These are phyloP conservation scores for Bilobella aurantiaca DNA, from an alignment of 1,140 invertebrate species.

Conservation along the genomic window DNA sequence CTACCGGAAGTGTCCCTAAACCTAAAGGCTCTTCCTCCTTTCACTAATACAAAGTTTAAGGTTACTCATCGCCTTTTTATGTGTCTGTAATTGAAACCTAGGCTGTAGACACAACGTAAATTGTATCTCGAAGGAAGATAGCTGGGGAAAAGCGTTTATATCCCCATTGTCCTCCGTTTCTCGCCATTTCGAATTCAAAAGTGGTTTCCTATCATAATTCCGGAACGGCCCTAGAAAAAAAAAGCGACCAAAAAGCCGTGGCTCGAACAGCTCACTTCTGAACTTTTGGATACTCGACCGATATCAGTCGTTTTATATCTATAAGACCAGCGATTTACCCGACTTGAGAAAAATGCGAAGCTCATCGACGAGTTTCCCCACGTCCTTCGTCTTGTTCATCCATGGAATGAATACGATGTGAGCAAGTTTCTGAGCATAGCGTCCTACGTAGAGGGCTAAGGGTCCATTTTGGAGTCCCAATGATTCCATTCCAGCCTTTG, in stretches of 20 bases:
- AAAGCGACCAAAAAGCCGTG: no score
- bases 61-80: no score
- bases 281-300: neutral
- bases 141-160: neutral
- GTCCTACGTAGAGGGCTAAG: conserved; percentile 10
- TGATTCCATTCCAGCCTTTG: conserved; percentile 4
- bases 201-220: conserved; percentile 5
- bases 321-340: neutral
- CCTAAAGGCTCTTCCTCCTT: no score
- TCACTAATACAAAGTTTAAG: no score
- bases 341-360: neutral
- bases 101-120: neutral
- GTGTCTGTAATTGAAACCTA: conserved; percentile 1
- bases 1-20: no score
- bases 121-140: neutral
- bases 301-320: neutral
- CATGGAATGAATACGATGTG: conserved; percentile 22
- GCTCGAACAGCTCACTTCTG: neutral
- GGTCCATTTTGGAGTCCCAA: neutral
- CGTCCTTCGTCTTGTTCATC: conserved; percentile 3
- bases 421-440: conserved; percentile 14
- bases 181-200: neutral
- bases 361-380: conserved; percentile 10
- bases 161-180: neutral
- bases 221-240: no score